Evolutionary conservation across 2,888 invertebrate species (phyloP), one percentile per base, ranked within the genome.

Genomic region (Stenichneumon culpator): DNA sequence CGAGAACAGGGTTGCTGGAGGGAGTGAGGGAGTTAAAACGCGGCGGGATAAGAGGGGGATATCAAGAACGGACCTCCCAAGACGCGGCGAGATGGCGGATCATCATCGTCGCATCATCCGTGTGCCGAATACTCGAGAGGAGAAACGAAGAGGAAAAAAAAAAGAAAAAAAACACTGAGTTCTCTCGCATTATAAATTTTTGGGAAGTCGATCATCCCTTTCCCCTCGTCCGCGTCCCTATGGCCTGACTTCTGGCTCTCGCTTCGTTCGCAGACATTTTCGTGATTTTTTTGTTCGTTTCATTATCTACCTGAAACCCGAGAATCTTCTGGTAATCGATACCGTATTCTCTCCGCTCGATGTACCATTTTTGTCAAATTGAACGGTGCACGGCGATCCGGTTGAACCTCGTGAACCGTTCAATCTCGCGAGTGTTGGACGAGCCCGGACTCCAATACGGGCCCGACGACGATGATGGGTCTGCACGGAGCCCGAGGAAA

Each of bases 11-110:
- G 87, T 78, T 87, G 83, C 89, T 88, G 91, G 89, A 88, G 91
- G 73, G 81, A 81, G 79, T 47, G 28, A 52, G 63, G n/a, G 69
- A 85, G 82, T 57, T 14, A 57, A 60, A 75, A 79, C 69, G 72
- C 79, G 88, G 86, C 83, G 85, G 87, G 68, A 60, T 70, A 72
- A 74, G 83, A 67, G 83, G 89, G 92, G 91, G 90, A 92, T 93
- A 94, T 94, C 93, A 91, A 94, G 93, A 94, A 93, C 93, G 93
- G 94, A 94, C 94, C 94, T 94, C 94, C 94, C 94, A 94, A 94
- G 94, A 93, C 92, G 94, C 93, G 93, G 88, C 89, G 93, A 92
- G 93, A 94, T 94, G 94, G 93, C 93, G 93, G 93, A 93, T 93
- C 93, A 93, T 93, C 93, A 92, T 93, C 93, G 91, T 92, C 92